Conservation (phyloP, 2,888 invertebrate genomes). For the Drosophila dives region DNA sequence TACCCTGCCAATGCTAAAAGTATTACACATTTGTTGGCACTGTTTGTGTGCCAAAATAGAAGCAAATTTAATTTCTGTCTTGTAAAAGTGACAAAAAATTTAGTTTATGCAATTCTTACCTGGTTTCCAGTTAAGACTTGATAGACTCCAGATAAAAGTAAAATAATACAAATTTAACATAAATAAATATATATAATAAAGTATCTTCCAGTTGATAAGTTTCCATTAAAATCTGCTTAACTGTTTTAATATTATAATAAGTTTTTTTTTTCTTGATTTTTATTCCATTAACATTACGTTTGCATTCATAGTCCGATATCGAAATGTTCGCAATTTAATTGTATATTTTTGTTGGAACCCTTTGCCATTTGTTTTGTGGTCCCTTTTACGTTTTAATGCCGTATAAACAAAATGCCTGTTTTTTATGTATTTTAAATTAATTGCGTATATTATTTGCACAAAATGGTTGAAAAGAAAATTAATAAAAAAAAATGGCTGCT, state of each 20-base stretch:
- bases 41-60: constrained; percentile 24
- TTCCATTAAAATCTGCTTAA: not conserved
- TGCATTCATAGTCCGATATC: constrained; percentile 18
- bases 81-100: not conserved
- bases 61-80: not conserved
- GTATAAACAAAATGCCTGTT: constrained; percentile 48
- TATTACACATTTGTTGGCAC: constrained; percentile 18
- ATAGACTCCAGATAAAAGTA: not conserved
- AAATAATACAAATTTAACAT: not conserved
- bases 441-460: constrained; percentile 45
- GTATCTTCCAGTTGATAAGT: not conserved
- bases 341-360: constrained; percentile 27
- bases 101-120: no score
- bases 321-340: constrained; percentile 17
- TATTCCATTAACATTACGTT: constrained; percentile 1
- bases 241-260: not conserved
- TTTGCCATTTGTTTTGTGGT: constrained; percentile 49
- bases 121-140: not conserved
- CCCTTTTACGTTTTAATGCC: constrained; percentile 58
- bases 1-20: constrained; percentile 30
- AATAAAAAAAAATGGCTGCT: constrained; percentile 34
- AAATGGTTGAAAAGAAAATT: constrained; percentile 28
- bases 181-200: not conserved
- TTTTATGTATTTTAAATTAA: constrained; percentile 52
- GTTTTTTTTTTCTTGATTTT: not conserved